phyloP scores from a whole-genome alignment of 2,797 vertebrate genomes.

The Alca torda region DNA sequence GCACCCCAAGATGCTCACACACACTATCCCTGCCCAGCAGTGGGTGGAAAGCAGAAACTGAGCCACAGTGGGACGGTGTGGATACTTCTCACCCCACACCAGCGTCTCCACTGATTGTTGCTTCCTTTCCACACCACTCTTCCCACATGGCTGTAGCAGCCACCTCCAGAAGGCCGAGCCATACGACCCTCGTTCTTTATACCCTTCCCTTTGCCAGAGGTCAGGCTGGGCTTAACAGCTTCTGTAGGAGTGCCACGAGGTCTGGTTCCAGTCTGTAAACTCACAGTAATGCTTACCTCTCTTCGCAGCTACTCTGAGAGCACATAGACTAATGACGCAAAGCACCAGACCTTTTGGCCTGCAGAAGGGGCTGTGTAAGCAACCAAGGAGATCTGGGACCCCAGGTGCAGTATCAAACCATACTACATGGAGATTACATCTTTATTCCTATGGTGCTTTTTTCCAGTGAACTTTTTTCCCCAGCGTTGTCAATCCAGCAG shows the following conservation, averaged over 20 bases:
- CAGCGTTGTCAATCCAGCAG: not conserved
- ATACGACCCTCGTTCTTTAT: rapidly evolving
- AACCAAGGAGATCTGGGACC: not conserved
- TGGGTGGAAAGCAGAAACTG: not conserved
- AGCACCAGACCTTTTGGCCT: not conserved
- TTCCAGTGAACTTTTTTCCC: not conserved
- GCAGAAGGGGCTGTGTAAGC: not conserved
- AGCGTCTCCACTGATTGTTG: not conserved
- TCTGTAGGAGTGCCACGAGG: not conserved
- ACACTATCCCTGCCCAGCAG: not conserved
- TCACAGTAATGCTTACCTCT: not conserved
- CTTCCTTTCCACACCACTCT: not conserved
- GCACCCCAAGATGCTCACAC: not conserved
- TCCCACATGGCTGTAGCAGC: not conserved
- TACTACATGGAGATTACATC: not conserved
- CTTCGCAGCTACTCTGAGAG: not conserved
- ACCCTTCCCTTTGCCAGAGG: not conserved
- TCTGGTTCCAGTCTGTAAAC: not conserved
- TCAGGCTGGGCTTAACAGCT: not conserved
- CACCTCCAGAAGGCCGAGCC: not conserved
- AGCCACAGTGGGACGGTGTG: not conserved
- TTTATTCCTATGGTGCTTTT: not conserved
- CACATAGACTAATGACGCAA: not conserved
- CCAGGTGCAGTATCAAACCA: too few relatives aligned
- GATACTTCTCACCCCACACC: not conserved